Conservation (phyloP, 2,113 vertebrate species). For the Eptesicus fuscus region DNA sequence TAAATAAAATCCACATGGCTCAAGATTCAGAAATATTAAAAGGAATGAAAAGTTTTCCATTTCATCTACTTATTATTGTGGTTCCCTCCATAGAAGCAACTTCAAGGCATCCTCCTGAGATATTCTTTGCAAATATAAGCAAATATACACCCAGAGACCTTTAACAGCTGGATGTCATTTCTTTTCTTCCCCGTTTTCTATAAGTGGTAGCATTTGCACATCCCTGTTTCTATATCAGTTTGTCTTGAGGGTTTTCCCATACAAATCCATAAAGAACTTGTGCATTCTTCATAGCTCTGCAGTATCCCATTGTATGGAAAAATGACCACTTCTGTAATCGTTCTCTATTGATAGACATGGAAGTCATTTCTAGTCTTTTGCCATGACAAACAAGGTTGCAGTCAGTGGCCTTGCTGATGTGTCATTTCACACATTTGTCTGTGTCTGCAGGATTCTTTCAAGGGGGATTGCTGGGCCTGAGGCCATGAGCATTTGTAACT, state of each 20-base stretch:
- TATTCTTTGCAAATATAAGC: background rate
- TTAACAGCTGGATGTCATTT: background rate
- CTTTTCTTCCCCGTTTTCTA: background rate
- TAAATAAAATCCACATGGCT: background rate
- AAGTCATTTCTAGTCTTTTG: background rate
- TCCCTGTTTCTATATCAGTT: background rate
- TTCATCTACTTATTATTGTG: background rate
- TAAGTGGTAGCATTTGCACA: background rate
- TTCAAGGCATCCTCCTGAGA: background rate
- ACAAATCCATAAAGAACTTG: background rate
- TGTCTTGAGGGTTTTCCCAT: background rate
- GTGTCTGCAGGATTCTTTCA: background rate
- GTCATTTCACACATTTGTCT: background rate
- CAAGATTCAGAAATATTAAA: background rate
- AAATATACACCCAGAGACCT: background rate
- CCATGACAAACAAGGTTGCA: background rate
- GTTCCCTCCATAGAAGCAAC: background rate
- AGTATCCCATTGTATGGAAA: background rate
- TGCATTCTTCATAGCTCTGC: background rate
- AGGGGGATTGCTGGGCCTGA: background rate
- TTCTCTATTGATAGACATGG: background rate
- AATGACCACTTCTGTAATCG: background rate
- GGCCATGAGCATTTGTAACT: background rate
- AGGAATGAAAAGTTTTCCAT: background rate
- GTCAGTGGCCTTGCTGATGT: background rate